phyloP scores from a whole-genome alignment of 2,888 invertebrate species.

The Andrena dorsata region DNA sequence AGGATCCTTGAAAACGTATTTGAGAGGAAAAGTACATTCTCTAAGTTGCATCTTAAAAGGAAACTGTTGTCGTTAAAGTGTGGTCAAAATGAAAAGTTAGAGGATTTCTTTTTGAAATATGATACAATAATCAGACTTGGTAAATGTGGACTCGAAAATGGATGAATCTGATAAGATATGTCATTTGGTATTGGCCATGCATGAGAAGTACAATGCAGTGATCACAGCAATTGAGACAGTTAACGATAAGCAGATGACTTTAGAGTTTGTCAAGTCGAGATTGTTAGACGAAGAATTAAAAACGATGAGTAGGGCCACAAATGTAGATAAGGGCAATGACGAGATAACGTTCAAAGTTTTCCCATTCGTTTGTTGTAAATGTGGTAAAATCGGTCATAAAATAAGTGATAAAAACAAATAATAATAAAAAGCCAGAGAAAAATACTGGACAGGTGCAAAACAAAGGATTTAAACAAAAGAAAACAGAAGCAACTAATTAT shows the following conservation, averaged over 20 bases:
- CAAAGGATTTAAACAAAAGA: neutral
- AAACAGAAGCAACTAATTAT: neutral
- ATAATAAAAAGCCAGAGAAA: neutral
- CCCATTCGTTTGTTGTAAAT: neutral
- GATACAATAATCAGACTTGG: constrained; percentile 9
- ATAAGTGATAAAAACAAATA: neutral
- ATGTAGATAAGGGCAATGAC: neutral
- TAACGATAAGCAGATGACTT: neutral
- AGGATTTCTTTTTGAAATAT: constrained; percentile 7
- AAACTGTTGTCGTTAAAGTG: neutral
- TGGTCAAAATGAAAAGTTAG: neutral
- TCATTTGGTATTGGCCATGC: constrained; percentile 1
- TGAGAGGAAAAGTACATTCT: neutral
- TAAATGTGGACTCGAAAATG: neutral
- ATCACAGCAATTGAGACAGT: constrained; percentile 3
- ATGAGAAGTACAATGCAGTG: neutral
- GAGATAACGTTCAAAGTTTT: constrained; percentile 3
- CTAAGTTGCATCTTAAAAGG: constrained; percentile 1
- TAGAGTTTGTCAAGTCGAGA: constrained; percentile 1
- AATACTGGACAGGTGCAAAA: neutral
- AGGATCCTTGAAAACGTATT: neutral
- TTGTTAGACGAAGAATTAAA: constrained; percentile 14
- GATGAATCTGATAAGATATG: constrained; percentile 5
- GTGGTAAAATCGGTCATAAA: constrained; percentile 2
- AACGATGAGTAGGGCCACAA: neutral